A percentile compares a stretch with the other conserved stretches of the same genome.
These are phyloP conservation scores for Tolmerus cingulatus DNA, from an alignment of 2,888 invertebrate species.

Conservation along the genomic window DNA sequence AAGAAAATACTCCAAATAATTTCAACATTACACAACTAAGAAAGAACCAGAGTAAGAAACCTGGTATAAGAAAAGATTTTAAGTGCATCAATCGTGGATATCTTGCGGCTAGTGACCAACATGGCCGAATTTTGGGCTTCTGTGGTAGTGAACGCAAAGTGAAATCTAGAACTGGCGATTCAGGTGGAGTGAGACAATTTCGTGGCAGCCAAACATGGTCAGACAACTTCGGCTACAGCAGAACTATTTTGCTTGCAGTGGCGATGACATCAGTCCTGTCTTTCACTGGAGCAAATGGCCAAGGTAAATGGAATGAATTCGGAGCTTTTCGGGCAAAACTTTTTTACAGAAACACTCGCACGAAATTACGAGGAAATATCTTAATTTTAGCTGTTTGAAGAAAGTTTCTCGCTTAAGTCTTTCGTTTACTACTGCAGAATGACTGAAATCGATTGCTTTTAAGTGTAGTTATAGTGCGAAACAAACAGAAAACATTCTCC, in stretches of 20 bases:
- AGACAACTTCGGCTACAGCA: constrained; percentile 1
- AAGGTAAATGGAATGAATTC: constrained; percentile 46
- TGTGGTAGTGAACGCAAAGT: constrained; percentile 20
- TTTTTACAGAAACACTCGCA: neutral
- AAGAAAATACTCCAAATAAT: constrained; percentile 42
- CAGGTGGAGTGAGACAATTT: constrained; percentile 22
- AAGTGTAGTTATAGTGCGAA: neutral
- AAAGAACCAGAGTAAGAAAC: constrained; percentile 6
- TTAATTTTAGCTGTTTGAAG: neutral
- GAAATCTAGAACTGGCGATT: constrained; percentile 35
- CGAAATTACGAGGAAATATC: neutral
- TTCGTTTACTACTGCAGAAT: neutral
- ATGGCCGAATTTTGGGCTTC: constrained; percentile 23
- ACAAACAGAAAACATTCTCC: neutral
- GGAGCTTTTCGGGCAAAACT: neutral
- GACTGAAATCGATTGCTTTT: neutral
- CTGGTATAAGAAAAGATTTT: neutral
- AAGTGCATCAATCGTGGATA: neutral
- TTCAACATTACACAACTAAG: constrained; percentile 2
- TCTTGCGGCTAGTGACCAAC: neutral
- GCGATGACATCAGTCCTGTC: constrained; percentile 44
- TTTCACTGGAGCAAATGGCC: constrained; percentile 49
- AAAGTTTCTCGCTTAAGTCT: constrained; percentile 17
- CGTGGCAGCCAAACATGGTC: constrained; percentile 33
- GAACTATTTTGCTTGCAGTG: constrained; percentile 43